phyloP scores from a whole-genome alignment of 92 coral and sea anemone species.

The Montipora capitata region DNA sequence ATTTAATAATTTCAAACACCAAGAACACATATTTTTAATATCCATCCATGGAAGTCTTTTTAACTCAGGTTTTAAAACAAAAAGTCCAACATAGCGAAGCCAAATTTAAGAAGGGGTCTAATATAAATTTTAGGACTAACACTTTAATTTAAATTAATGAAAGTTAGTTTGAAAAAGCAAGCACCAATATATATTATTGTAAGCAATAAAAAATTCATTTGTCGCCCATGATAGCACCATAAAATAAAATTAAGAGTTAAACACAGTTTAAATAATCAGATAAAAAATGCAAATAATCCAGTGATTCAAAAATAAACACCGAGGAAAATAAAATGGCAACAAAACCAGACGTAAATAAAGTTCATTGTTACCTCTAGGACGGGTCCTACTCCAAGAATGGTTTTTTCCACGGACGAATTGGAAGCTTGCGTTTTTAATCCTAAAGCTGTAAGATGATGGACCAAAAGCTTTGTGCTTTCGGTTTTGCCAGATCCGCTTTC shows the following conservation, averaged over 20 bases:
- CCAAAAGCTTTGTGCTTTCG: slow-evolving; percentile 95
- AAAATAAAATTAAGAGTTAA: not conserved
- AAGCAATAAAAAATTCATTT: not conserved
- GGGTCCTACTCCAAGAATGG: slow-evolving; percentile 98
- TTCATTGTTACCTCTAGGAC: slow-evolving; percentile 91
- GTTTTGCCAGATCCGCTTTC: slow-evolving; percentile 99
- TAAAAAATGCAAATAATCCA: not conserved
- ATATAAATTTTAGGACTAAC: not conserved
- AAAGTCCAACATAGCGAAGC: too few relatives aligned
- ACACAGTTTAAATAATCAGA: not conserved
- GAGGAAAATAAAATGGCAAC: not conserved
- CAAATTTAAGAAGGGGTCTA: not conserved
- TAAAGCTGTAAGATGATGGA: slow-evolving; percentile 97
- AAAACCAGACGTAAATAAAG: not conserved
- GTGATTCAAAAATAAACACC: not conserved
- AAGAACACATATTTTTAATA: too few relatives aligned
- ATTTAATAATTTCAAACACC: too few relatives aligned
- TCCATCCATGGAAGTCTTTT: too few relatives aligned
- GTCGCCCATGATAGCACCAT: not conserved
- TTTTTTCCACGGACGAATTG: slow-evolving; percentile 89
- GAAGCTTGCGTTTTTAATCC: slow-evolving; percentile 91
- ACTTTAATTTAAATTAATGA: not conserved
- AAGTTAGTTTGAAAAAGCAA: not conserved
- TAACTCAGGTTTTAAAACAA: too few relatives aligned
- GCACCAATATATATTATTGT: not conserved